Conservation (phyloP, 2,113 vertebrate species). For the Heteronetta atricapilla region DNA sequence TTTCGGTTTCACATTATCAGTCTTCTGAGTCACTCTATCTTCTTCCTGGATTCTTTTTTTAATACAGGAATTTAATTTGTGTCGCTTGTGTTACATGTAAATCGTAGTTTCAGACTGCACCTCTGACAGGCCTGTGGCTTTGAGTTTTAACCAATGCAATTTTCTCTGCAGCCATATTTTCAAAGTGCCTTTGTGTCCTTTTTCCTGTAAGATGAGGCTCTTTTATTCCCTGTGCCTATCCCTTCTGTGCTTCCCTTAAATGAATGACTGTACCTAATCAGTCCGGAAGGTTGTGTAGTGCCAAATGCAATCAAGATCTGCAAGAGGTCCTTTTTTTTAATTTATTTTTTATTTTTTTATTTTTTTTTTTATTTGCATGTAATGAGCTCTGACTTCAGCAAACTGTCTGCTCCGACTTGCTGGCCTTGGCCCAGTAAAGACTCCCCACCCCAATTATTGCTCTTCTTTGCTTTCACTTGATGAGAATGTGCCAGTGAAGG, state of each 20-base stretch:
- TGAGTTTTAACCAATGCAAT: not conserved
- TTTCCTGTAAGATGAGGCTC: not conserved
- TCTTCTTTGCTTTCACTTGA: not conserved
- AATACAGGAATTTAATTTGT: not conserved
- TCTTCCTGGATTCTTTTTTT: not conserved
- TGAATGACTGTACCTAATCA: not conserved
- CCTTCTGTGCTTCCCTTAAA: not conserved
- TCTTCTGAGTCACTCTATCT: not conserved
- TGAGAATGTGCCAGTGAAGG: not conserved
- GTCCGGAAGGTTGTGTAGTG: not conserved
- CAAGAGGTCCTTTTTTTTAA: not conserved
- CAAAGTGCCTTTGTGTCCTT: not conserved
- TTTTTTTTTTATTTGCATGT: not conserved
- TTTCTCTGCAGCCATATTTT: not conserved
- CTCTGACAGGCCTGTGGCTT: not conserved
- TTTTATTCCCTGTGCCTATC: not conserved
- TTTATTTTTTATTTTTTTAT: not conserved
- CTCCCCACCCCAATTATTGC: not conserved
- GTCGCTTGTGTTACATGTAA: not conserved
- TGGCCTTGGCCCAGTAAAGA: not conserved
- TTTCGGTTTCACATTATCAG: not conserved
- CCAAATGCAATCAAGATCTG: not conserved
- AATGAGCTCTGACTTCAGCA: not conserved
- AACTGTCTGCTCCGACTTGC: not conserved
- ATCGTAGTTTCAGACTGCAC: not conserved